phyloP scores from a whole-genome alignment of 2,113 vertebrate species.

The Hymenochirus boettgeri region DNA sequence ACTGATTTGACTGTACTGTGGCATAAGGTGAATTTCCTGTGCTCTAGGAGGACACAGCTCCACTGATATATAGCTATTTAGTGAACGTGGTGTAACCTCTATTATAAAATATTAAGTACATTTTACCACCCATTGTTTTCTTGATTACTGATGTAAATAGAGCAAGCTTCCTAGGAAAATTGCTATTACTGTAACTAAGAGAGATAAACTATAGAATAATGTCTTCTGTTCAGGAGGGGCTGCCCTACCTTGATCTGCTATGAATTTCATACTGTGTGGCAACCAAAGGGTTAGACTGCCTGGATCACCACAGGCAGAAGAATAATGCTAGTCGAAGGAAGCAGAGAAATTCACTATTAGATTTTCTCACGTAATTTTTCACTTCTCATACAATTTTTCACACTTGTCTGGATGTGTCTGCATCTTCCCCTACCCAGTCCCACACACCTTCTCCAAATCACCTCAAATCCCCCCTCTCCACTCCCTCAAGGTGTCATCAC shows the following conservation, averaged over 20 bases:
- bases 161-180: neutral
- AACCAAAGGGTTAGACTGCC: slow-evolving; percentile 25
- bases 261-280: neutral
- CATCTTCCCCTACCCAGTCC: slow-evolving; percentile 29
- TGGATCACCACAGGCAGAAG: slow-evolving; percentile 24
- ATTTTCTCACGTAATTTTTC: slow-evolving; percentile 43
- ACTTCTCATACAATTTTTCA: slow-evolving; percentile 41
- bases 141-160: neutral
- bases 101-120: neutral
- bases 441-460: slow-evolving; percentile 39
- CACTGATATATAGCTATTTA: neutral
- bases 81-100: neutral
- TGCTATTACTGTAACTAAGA: neutral
- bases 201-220: neutral
- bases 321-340: slow-evolving; percentile 27
- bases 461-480: slow-evolving; percentile 37
- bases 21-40: neutral
- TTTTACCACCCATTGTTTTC: neutral
- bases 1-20: neutral
- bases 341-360: slow-evolving; percentile 41
- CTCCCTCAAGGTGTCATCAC: slow-evolving; percentile 41
- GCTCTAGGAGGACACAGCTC: neutral
- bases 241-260: neutral
- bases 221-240: neutral
- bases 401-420: slow-evolving; percentile 43